Evolutionary conservation across 2,113 vertebrate species (phyloP), one percentile per base, ranked within the genome.

Genomic region (Pseudopodoces humilis): DNA sequence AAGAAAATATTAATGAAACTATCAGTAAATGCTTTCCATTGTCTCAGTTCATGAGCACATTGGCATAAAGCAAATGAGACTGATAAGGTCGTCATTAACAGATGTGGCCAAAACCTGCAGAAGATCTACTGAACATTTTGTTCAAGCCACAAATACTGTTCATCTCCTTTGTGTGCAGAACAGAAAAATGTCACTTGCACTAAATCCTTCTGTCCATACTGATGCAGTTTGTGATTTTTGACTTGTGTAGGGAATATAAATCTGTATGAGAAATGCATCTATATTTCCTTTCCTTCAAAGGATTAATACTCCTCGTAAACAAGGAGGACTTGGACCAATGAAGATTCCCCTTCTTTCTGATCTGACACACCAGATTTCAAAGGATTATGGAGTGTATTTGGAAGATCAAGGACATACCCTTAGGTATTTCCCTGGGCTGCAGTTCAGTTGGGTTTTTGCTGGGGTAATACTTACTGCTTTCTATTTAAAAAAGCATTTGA

Each of bases 331-430:
- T 11, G 99, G 99, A 75, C 96, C 97, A 94, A 98, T 99, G 98
- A 99, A 97, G 97, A 99, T 99, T 95, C 99, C 99, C 25, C 98
- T 99, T 82, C 98, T 99, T 96, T 99, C 99, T 52, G 99, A 99
- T 96, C 96, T 99, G 94, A 99, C 98, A 12, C 99, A 99, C 94
- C 99, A 99, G 83, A 99, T 99, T 95, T 98, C 99, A 91, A 99
- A 99, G 96, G 99, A 99, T 97, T 99, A 99, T 4, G 99, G 99
- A 5, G 99, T 99, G 30, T 99, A 99, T 90, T 97, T 99, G 82
- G 99, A 99, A 97, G 99, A 99, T 93, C 98, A 99, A 93, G 99
- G 99, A 43, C 99, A 99, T 84, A 98, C 99, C 46, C 98, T 99
- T 63, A 98, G 99, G 99, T 99, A 97, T 56, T 90, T 81, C 81